Evolutionary conservation across 2,888 invertebrate species (phyloP), one percentile per base, ranked within the genome.

Genomic region (Microplitis deprimator): DNA sequence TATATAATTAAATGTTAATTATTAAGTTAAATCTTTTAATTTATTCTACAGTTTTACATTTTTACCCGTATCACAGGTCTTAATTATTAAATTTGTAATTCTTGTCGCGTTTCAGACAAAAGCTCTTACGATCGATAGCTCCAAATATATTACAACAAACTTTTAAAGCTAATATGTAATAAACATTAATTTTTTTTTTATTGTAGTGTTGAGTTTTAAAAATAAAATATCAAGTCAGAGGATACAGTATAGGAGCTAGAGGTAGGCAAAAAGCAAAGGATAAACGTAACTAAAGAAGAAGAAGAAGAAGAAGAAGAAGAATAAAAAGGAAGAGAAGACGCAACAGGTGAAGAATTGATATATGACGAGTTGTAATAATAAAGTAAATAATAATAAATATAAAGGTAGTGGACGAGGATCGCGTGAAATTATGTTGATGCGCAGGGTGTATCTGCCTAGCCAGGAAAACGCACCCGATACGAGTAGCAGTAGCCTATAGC

Each of bases 71-170:
- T 50, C 50, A 50, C 8, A 50, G 13, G 50, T 50, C 50, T 50
- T 50, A 50, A 50, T 50, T 50, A 50, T 50, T 50, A 50, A 50
- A 50, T 64, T 64, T 64, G 64, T 50, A 50, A 50, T 50, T 50
- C 13, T 50, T 50, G 13, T 50, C 13, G 50, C 13, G 50, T 50
- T 50, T 50, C 1, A 50, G 50, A 50, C 13, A 0, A 50, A 50
- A 50, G 50, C 50, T 50, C 50, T 50, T 13, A 13, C 13, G 50
- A 50, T 50, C 13, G 50, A 50, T 50, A 3, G 50, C 62, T 16
- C 62, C 16, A 62, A 7, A 62, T 29, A 29, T 29, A 29, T 29
- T 29, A 29, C 29, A 29, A 29, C 1, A 29, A 29, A 29, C 29
- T 29, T 29, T 29, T 4, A 29, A 29, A 3, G 1, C 29, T 29